Evolutionary conservation across 2,888 invertebrate genomes (phyloP).

Genomic region (Cephus pygmeus): DNA sequence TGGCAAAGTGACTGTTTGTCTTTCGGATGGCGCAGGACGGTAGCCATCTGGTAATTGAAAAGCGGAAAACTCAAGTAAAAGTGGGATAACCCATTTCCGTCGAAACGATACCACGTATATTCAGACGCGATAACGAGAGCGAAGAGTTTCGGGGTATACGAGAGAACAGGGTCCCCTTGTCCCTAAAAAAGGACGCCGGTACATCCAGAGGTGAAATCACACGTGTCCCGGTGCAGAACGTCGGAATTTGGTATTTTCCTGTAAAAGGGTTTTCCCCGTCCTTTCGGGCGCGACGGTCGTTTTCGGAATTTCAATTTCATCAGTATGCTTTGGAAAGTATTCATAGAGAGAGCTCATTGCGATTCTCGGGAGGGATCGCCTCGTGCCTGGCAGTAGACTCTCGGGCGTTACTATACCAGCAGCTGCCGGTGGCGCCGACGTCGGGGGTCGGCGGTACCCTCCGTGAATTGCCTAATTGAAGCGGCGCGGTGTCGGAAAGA

Average conservation of each 20-base stretch:
- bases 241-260: background rate
- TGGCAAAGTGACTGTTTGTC: background rate
- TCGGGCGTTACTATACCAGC: background rate
- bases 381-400: background rate
- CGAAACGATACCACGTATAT: background rate
- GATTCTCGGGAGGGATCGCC: background rate
- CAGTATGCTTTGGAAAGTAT: background rate
- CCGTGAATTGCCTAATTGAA: slow-evolving; percentile 35
- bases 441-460: background rate
- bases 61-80: background rate
- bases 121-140: background rate
- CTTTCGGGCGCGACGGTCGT: background rate
- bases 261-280: background rate
- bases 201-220: background rate
- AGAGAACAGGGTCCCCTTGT: background rate
- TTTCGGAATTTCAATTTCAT: background rate
- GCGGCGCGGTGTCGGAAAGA: slow-evolving; percentile 36
- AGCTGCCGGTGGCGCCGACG: background rate
- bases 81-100: background rate
- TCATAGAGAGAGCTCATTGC: slow-evolving; percentile 3
- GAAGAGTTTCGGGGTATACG: background rate
- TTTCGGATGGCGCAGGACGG: background rate
- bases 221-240: background rate
- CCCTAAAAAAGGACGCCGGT: background rate
- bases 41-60: background rate